Evolutionary conservation across 2,888 invertebrate species (phyloP).

Genomic region (Metallyticus violacea): DNA sequence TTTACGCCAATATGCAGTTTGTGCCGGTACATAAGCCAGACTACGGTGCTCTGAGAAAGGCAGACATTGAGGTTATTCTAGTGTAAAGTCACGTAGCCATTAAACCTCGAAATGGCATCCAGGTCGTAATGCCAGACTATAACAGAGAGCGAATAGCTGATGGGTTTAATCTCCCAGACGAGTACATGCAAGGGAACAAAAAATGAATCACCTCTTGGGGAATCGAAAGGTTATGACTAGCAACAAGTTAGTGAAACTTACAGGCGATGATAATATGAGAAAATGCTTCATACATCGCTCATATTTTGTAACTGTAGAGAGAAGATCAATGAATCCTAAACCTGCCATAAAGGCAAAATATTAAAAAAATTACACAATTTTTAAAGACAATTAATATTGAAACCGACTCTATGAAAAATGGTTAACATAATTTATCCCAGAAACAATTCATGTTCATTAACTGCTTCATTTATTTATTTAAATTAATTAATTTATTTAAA

Average conservation of each 20-base stretch:
- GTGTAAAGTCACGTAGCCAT: not conserved
- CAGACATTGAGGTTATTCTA: not conserved
- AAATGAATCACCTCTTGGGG: not conserved
- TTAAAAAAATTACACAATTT: no score
- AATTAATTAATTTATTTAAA: no score
- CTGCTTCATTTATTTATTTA: no score
- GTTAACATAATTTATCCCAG: no score
- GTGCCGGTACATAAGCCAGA: not conserved
- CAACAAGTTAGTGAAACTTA: not conserved
- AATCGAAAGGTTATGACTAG: not conserved
- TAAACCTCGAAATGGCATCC: not conserved
- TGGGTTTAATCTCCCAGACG: not conserved
- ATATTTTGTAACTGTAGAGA: no score
- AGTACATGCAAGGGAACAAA: not conserved
- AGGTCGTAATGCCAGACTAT: not conserved
- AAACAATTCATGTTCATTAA: no score
- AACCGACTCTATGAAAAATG: no score
- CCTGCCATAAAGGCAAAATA: no score
- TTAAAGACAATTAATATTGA: no score
- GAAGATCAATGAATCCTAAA: no score
- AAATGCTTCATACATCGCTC: no score
- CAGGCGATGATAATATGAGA: no score
- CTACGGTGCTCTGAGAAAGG: not conserved
- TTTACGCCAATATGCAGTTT: not conserved
- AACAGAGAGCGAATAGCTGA: not conserved